Evolutionary conservation across 2,888 invertebrate genomes (phyloP), one percentile per base, ranked within the genome.

Genomic region (Drosophila mimetica): DNA sequence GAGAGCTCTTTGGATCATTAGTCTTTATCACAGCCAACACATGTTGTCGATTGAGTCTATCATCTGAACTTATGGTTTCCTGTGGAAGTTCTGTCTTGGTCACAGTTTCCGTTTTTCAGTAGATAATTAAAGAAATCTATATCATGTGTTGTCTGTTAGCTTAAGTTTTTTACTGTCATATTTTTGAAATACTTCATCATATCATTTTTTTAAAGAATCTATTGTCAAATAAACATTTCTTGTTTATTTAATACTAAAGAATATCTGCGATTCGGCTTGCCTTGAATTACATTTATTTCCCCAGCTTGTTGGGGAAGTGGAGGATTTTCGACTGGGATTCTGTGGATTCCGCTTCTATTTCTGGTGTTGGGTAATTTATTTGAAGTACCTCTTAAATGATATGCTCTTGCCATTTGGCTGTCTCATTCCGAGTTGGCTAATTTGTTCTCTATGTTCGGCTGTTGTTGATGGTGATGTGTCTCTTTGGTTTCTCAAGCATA

Each of bases 381-480:
- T 76, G 53, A 80, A 79, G 77, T 77, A 59, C 72, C 69, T 74
- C 87, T 76, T 88, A 85, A 85, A 88, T 88, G 84, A 85, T 85
- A 88, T 86, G 81, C 71, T 71, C 41, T 75, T 54, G 72, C 81
- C 75, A 64, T 59, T 73, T 47, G 71, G 58, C 58, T 80, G 77
- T 86, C 84, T 71, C 75, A 80, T 75, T 86, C 71, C 34, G 54
- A 67, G 64, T 46, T 65, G 71, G 65, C 71, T 86, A 88, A 82
- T 88, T 83, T 86, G 86, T 74, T 75, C 86, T 59, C 44, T 44
- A 14, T 74, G 48, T 39, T 9, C 34, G 74, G 22, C 30, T 2
- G 30, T 25, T 65, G 66, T 52, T 32, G 37, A 36, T 52, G 61
- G 34, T 36, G 50, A n/a, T 58, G 50, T 44, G 52, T 57, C 53